Evolutionary conservation across 2,113 vertebrate genomes (phyloP).

Genomic region (Pholis gunnellus): DNA sequence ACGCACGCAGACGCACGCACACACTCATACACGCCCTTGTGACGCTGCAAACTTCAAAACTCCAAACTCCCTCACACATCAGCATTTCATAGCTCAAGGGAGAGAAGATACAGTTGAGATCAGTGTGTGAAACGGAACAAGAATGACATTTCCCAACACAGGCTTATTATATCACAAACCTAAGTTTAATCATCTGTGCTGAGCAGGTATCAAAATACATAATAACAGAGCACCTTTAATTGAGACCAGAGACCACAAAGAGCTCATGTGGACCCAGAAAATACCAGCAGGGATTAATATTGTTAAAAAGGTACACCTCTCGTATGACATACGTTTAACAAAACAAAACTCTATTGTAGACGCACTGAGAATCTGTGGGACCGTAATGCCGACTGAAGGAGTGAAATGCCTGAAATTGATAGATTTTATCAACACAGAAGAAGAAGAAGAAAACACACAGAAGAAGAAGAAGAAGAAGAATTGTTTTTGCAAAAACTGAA

Average conservation of each 20-base stretch:
- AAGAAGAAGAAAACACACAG: not conserved
- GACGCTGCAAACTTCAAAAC: not conserved
- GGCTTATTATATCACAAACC: constrained; percentile 33
- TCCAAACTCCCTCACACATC: constrained; percentile 41
- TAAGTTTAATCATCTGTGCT: constrained; percentile 27
- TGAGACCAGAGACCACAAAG: constrained; percentile 55
- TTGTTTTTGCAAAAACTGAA: constrained; percentile 14
- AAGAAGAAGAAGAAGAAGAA: not conserved
- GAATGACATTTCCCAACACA: constrained; percentile 29
- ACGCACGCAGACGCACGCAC: constrained; percentile 16
- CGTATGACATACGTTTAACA: constrained; percentile 32
- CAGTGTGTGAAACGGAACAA: constrained; percentile 39
- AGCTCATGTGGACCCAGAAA: constrained; percentile 17
- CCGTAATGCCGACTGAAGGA: constrained; percentile 17
- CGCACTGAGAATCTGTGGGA: constrained; percentile 12
- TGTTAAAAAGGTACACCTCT: constrained; percentile 37
- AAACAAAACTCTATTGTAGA: constrained; percentile 24
- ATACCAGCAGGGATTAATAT: constrained; percentile 47
- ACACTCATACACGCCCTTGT: constrained; percentile 24
- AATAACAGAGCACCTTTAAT: constrained; percentile 63
- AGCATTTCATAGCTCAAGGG: constrained; percentile 52
- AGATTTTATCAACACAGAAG: not conserved
- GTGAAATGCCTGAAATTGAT: constrained; percentile 1
- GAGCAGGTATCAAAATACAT: constrained; percentile 67
- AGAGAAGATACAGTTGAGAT: constrained; percentile 30